These are phyloP conservation scores for Muscina levida DNA, from an alignment of 2,888 invertebrate species.

Conservation along the genomic window DNA sequence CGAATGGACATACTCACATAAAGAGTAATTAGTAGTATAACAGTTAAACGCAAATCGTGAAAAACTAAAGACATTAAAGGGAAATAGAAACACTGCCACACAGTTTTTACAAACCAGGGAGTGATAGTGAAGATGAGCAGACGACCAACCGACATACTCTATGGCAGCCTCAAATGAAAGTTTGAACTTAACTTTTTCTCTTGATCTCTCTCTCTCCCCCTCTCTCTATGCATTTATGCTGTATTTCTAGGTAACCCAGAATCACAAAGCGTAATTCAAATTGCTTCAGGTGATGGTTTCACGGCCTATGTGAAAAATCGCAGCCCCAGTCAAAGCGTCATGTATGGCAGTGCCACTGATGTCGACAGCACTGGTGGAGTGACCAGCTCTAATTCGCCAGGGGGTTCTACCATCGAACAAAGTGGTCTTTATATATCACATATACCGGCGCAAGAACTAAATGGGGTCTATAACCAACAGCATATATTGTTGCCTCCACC, in stretches of 20 bases:
- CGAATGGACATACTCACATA: constrained; percentile 18
- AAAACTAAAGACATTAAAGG: constrained; percentile 59
- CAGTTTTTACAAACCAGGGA: neutral
- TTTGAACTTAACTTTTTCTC: neutral
- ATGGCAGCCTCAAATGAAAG: no score
- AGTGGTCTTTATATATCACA: constrained; percentile 74
- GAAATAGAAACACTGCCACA: constrained; percentile 16
- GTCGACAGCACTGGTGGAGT: constrained; percentile 46
- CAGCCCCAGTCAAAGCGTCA: constrained; percentile 87
- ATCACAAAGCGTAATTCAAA: constrained; percentile 41
- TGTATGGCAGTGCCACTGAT: constrained; percentile 76
- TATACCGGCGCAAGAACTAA: constrained; percentile 44
- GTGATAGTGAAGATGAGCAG: constrained; percentile 40
- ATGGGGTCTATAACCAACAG: constrained; percentile 69
- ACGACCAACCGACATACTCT: no score
- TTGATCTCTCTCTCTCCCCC: neutral
- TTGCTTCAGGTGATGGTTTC: constrained; percentile 56
- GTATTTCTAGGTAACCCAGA: constrained; percentile 57
- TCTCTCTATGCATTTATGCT: neutral
- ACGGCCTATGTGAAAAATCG: constrained; percentile 82
- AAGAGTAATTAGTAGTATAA: constrained; percentile 56
- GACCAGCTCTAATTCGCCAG: neutral
- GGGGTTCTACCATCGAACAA: constrained; percentile 71
- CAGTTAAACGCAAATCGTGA: no score
- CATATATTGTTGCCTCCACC: constrained; percentile 52